Percentiles rank a stretch among this genome's conserved stretches.
phyloP scores from a whole-genome alignment of 2,888 invertebrate species.

The Argyresthia albistria region DNA sequence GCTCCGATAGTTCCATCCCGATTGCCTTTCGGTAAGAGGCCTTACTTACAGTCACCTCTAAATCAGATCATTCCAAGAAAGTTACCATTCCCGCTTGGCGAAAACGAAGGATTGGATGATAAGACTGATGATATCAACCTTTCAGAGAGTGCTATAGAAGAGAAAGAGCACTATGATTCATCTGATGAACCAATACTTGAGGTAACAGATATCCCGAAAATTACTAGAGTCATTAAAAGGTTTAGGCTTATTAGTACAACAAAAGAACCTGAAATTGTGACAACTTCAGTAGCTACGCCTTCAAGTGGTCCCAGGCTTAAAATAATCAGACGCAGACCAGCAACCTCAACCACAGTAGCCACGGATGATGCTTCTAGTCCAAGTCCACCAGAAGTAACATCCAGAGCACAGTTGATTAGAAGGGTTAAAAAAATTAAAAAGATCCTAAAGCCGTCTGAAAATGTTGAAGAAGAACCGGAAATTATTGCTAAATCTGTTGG shows the following conservation, averaged over 20 bases:
- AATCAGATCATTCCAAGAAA: slow-evolving; percentile 31
- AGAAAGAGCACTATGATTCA: slow-evolving; percentile 46
- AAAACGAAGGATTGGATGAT: slow-evolving; percentile 37
- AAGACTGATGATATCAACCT: slow-evolving; percentile 52
- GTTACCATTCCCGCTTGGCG: slow-evolving; percentile 24
- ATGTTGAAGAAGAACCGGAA: slow-evolving; percentile 28
- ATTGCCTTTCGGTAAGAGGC: slow-evolving; percentile 35
- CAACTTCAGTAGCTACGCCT: slow-evolving; percentile 26
- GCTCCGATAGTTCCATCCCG: slow-evolving; percentile 31
- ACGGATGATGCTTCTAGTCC: slow-evolving; percentile 14
- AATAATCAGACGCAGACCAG: slow-evolving; percentile 47
- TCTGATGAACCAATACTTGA: slow-evolving; percentile 3
- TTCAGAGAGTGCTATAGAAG: slow-evolving; percentile 64
- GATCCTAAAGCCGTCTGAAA: background rate
- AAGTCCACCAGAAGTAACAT: background rate
- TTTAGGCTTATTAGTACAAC: slow-evolving; percentile 20
- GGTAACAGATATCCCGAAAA: slow-evolving; percentile 23
- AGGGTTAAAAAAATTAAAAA: too few relatives aligned
- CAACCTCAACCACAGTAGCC: slow-evolving; percentile 23
- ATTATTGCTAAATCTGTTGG: slow-evolving; percentile 31
- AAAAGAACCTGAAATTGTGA: slow-evolving; percentile 19
- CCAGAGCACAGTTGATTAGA: too few relatives aligned
- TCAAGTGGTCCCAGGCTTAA: slow-evolving; percentile 42
- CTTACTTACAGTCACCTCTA: slow-evolving; percentile 17
- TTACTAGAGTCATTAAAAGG: slow-evolving; percentile 37